Percentiles rank a stretch among this genome's conserved stretches.
These are phyloP conservation scores for Etia nguti DNA, from an alignment of 2,113 vertebrate species.

Conservation along the genomic window DNA sequence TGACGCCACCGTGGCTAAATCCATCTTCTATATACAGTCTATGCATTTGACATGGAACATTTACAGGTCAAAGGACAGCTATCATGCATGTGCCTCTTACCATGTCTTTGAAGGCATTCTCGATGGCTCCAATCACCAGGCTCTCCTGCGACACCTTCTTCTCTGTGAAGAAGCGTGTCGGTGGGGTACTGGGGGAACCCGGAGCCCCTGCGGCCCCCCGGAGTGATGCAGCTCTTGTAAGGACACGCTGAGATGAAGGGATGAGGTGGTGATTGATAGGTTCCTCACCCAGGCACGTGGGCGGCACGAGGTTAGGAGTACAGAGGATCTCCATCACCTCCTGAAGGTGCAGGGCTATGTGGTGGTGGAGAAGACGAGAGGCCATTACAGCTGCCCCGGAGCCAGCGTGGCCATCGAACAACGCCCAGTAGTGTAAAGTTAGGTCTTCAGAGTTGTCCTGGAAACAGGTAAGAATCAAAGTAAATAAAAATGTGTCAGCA, in stretches of 20 bases:
- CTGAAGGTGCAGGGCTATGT: slow-evolving; percentile 87
- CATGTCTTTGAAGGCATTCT: slow-evolving; percentile 97
- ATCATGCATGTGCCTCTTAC: slow-evolving; percentile 54
- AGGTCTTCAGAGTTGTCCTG: slow-evolving; percentile 74
- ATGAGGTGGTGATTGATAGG: slow-evolving; percentile 67
- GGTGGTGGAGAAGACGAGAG: slow-evolving; percentile 86
- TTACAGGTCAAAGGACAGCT: not conserved
- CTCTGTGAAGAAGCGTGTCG: slow-evolving; percentile 91
- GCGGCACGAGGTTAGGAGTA: slow-evolving; percentile 75
- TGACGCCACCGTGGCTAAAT: not conserved
- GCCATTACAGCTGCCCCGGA: slow-evolving; percentile 88
- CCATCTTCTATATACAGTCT: not conserved
- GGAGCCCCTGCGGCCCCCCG: slow-evolving; percentile 84
- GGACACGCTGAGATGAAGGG: slow-evolving; percentile 71
- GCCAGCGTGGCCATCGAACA: slow-evolving; percentile 96
- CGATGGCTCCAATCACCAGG: slow-evolving; percentile 91
- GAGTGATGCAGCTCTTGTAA: slow-evolving; percentile 87
- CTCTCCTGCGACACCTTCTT: slow-evolving; percentile 95
- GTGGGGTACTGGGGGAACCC: slow-evolving; percentile 82
- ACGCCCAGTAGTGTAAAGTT: slow-evolving; percentile 89
- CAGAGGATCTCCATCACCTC: slow-evolving; percentile 87
- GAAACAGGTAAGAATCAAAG: not conserved
- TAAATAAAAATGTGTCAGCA: not conserved
- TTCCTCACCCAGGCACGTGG: slow-evolving; percentile 90
- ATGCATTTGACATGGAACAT: not conserved